These are phyloP conservation scores for Cosmia pyralina DNA, from an alignment of 2,888 invertebrate genomes.

Conservation along the genomic window DNA sequence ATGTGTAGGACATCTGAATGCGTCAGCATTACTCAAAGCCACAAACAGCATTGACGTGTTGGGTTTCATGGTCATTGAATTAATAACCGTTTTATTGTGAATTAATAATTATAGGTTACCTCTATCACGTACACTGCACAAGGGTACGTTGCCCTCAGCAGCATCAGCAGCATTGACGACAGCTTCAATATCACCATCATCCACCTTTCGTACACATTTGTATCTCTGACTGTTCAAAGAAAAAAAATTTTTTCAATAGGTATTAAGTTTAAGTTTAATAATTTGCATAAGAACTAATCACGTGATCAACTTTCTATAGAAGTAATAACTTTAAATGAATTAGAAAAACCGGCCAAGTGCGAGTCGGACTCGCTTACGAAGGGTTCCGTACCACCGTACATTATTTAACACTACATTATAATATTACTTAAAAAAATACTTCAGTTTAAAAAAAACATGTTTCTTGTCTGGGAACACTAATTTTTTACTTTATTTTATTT, in stretches of 20 bases:
- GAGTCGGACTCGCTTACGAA: too few relatives aligned
- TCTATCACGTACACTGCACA: neutral
- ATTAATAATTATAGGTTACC: constrained; percentile 21
- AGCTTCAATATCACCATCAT: neutral
- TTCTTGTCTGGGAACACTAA: too few relatives aligned
- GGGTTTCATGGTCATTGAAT: constrained; percentile 45
- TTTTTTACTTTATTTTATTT: too few relatives aligned
- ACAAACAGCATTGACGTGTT: constrained; percentile 47
- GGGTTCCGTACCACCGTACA: too few relatives aligned
- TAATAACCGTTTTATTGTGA: constrained; percentile 43
- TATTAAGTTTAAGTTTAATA: neutral
- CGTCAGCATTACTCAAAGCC: constrained; percentile 52
- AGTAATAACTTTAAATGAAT: neutral
- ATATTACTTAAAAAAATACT: too few relatives aligned
- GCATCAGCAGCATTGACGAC: neutral
- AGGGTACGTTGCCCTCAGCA: constrained; percentile 1
- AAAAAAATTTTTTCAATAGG: neutral
- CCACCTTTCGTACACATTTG: neutral
- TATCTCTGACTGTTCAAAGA: neutral
- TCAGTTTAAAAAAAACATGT: too few relatives aligned
- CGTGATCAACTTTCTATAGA: neutral
- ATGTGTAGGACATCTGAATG: constrained; percentile 15
- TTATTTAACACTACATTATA: too few relatives aligned
- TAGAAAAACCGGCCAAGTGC: neutral
- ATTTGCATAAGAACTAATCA: constrained; percentile 6